Base-by-base conservation (phyloP, 23 tunicate genomes). In the Oikopleura dioica region DNA sequence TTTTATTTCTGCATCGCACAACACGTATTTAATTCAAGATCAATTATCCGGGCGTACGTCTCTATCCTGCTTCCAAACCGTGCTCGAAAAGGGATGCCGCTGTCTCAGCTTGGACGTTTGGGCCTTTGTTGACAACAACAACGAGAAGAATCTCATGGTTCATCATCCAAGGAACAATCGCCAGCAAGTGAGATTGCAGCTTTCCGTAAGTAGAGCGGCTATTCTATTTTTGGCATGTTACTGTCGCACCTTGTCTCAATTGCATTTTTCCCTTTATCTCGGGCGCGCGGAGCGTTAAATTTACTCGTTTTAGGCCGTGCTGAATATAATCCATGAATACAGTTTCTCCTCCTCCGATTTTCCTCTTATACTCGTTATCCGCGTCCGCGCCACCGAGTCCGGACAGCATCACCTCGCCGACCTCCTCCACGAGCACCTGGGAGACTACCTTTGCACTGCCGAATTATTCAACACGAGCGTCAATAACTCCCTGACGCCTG, bases 21-120 rank as follows among this genome's bases (percentile, higher is more conserved):
- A 94, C 75, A 94, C 99, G 59, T 94, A 94, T 84, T 81, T 94
- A 59, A 86, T 94, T 87, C 95, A 94, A 80, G 99, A 94, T 76
- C 99, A 94, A 77, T 77, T 86, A 23, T 36, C 63, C 59, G 99
- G 99, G 12, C 95, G 95, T 26, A 84, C 87, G 58, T 82, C 79
- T 69, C 83, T 79, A 75, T 79, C 82, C 78, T 94, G 95, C 37
- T 94, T 86, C 69, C 82, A 83, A 36, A 59, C 95, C 36, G 99
- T 95, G 21, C 79, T 94, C 36, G 77, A 86, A 50, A 92, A 86
- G 72, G 99, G 99, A 0, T 94, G 99, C 37, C 59, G 95, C 30
- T 94, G 99, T 78, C 85, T 94, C 30, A 63, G 72, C 33, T 2
- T 63, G 29, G 72, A 63, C 26, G 30, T 63, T 28, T 63, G 72